Evolutionary conservation across 37 sponge, comb jelly and placozoan species (phyloP), one percentile per base, ranked within the genome.

Genomic region (Ianthella basta): DNA sequence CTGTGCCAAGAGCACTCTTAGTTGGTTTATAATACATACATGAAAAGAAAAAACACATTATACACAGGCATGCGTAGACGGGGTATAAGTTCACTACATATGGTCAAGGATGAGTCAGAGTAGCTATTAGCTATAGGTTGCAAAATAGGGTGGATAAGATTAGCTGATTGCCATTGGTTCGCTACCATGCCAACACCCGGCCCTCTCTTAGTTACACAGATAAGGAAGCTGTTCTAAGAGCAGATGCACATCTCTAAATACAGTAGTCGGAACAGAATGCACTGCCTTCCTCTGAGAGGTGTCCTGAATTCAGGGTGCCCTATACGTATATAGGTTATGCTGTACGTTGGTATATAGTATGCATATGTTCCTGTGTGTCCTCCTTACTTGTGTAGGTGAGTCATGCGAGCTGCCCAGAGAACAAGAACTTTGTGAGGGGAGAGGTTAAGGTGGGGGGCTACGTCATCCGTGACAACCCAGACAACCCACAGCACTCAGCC

Each of bases 341-440:
- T 44, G 8, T 44, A 8, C 8, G 50, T 44, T 44, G n/a, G n/a
- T n/a, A n/a, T n/a, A n/a, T n/a, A n/a, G n/a, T n/a, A n/a, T n/a
- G 50, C 50, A 44, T 44, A 8, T 44, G 50, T 44, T 44, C 50
- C 50, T 8, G 3, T 44, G 6, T 8, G 50, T 8, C 8, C 50
- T n/a, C n/a, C n/a, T 23, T 69, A 82, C 29, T 57, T 84, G 14
- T 16, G 24, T 69, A 85, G 79, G 36, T 95, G 4, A 69, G 55
- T 14, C 89, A 95, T 29, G 36, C 65, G 23, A 64, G 80, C 3
- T 82, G 89, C 38, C 90, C 93, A 0, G 86, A 87, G 40, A 75
- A 89, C 80, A 89, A 86, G 56, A 82, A 85, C 4, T 89, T 80
- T 74, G 95, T 95, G 1, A 73, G 95, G 23, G 95, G 70, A 2